phyloP scores from a whole-genome alignment of 2,888 invertebrate genomes.

The Dugesia japonica region DNA sequence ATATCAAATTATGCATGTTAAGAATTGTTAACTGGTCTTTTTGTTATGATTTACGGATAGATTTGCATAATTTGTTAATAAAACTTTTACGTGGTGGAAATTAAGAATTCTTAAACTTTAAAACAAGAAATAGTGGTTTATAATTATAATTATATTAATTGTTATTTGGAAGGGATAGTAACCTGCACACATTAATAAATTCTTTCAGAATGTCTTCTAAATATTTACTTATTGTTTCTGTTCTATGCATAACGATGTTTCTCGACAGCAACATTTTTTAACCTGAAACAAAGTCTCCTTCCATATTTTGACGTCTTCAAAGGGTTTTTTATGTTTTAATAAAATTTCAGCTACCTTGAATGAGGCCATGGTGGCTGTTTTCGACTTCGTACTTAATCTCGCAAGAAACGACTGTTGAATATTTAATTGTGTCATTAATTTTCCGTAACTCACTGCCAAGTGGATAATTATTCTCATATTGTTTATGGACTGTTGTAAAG shows the following conservation, averaged over 20 bases:
- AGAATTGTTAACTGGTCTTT: too few relatives aligned
- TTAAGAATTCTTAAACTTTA: too few relatives aligned
- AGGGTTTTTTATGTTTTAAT: slow-evolving; percentile 7
- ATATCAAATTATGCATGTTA: too few relatives aligned
- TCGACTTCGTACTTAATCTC: not conserved
- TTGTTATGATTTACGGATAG: too few relatives aligned
- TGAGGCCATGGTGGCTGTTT: not conserved
- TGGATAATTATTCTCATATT: not conserved
- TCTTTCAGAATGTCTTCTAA: not conserved
- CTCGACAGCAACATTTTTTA: not conserved
- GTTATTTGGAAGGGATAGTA: too few relatives aligned
- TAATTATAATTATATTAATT: too few relatives aligned
- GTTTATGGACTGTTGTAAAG: not conserved
- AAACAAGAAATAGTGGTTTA: too few relatives aligned
- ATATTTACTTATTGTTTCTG: not conserved
- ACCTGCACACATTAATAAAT: not conserved
- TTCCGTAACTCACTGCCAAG: not conserved
- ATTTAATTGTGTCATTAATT: not conserved
- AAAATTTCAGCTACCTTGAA: not conserved
- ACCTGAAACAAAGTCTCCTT: not conserved
- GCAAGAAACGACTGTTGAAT: not conserved
- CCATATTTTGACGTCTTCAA: slow-evolving; percentile 5
- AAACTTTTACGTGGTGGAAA: too few relatives aligned
- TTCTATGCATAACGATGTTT: not conserved
- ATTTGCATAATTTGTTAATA: too few relatives aligned